These are phyloP conservation scores for Pogonomyrmex barbatus DNA, from an alignment of 1,140 invertebrate genomes.

Conservation along the genomic window DNA sequence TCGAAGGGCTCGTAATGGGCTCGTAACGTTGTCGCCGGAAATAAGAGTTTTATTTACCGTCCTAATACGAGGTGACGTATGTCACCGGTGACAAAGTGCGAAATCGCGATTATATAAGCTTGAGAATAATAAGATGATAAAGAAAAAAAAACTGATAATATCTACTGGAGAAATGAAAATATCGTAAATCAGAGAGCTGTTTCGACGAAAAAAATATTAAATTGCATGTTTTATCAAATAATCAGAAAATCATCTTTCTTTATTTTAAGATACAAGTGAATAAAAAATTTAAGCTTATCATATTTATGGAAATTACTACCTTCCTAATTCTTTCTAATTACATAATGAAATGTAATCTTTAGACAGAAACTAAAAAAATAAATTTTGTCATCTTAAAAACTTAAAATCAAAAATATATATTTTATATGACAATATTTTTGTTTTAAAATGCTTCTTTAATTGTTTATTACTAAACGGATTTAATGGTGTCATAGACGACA, in stretches of 20 bases:
- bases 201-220: conserved; percentile 15
- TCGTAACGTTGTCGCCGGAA: conserved; percentile 13
- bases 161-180: neutral
- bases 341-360: neutral
- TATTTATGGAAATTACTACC: neutral
- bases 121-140: neutral
- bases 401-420: neutral
- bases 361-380: neutral
- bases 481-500: neutral
- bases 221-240: neutral
- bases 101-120: conserved; percentile 29
- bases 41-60: conserved; percentile 9
- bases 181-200: conserved; percentile 1
- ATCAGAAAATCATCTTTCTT: neutral
- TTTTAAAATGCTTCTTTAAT: neutral
- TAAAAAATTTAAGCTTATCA: neutral
- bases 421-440: neutral
- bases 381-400: neutral
- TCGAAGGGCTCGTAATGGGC: conserved; percentile 20
- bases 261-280: neutral
- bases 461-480: neutral
- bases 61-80: neutral
- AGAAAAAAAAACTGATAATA: neutral
- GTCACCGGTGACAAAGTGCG: neutral
- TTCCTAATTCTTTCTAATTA: neutral